Evolutionary conservation across 2,113 vertebrate species (phyloP).

Genomic region (Ictalurus furcatus): DNA sequence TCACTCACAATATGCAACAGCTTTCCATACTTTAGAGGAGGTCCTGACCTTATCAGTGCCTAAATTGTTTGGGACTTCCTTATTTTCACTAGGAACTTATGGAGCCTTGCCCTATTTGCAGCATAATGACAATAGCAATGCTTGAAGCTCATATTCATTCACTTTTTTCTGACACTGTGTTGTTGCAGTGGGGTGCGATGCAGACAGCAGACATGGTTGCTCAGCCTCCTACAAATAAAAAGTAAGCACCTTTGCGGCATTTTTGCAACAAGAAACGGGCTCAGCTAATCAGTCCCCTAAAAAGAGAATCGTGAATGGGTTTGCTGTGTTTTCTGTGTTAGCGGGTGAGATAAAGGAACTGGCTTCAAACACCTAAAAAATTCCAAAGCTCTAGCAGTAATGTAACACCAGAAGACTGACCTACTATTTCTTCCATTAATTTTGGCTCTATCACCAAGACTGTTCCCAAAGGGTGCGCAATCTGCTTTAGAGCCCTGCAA

Average conservation of each 20-base stretch:
- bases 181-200: constrained; percentile 11
- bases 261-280: background rate
- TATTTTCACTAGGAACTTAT: background rate
- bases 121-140: background rate
- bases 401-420: background rate
- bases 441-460: background rate
- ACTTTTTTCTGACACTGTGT: constrained; percentile 2
- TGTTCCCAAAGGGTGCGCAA: background rate
- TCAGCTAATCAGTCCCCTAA: background rate
- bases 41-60: too few species aligned
- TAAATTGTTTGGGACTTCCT: too few species aligned
- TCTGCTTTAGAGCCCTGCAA: background rate
- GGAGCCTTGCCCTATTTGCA: background rate
- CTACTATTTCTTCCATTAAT: background rate
- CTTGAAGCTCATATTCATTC: background rate
- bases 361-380: background rate
- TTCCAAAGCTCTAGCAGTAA: background rate
- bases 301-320: background rate
- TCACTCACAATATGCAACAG: too few species aligned
- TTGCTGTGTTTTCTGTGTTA: background rate
- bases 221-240: constrained; percentile 3
- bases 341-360: background rate
- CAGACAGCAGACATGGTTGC: constrained; percentile 16
- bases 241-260: constrained; percentile 5
- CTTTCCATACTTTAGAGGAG: too few species aligned